Evolutionary conservation across 2,113 vertebrate species (phyloP).

Genomic region (Pseudois nayaur): DNA sequence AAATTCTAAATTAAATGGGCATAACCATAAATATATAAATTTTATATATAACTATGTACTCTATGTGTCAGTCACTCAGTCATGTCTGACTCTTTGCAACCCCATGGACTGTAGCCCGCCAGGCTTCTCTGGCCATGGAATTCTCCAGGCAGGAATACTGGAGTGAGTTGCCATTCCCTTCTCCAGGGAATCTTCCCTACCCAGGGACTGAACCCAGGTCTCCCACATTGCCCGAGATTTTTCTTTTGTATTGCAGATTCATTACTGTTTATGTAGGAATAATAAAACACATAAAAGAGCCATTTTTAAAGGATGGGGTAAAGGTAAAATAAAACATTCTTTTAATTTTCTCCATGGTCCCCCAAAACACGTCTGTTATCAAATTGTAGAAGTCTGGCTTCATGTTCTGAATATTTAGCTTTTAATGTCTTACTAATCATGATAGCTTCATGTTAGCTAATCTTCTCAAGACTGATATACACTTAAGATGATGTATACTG

Average conservation of each 20-base stretch:
- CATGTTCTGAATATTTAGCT: background rate
- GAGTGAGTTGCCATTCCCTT: background rate
- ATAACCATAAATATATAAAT: background rate
- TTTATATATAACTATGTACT: background rate
- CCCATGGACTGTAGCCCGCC: background rate
- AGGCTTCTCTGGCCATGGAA: background rate
- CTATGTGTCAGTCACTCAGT: background rate
- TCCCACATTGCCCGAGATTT: background rate
- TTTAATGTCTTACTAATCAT: conserved; percentile 13
- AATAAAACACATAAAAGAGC: background rate
- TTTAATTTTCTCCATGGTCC: background rate
- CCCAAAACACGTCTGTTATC: background rate
- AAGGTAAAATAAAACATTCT: background rate
- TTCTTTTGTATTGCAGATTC: background rate
- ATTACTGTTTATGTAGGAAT: background rate
- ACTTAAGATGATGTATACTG: background rate
- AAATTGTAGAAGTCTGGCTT: background rate
- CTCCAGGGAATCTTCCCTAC: background rate
- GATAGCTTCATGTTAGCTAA: background rate
- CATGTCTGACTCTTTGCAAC: background rate
- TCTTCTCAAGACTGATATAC: conserved; percentile 4
- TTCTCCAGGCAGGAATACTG: background rate
- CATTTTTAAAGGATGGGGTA: background rate
- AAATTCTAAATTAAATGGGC: background rate
- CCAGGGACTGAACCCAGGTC: background rate